Evolutionary conservation across 64 coral and sea anemone genomes (phyloP).

Genomic region (Montipora foliosa): DNA sequence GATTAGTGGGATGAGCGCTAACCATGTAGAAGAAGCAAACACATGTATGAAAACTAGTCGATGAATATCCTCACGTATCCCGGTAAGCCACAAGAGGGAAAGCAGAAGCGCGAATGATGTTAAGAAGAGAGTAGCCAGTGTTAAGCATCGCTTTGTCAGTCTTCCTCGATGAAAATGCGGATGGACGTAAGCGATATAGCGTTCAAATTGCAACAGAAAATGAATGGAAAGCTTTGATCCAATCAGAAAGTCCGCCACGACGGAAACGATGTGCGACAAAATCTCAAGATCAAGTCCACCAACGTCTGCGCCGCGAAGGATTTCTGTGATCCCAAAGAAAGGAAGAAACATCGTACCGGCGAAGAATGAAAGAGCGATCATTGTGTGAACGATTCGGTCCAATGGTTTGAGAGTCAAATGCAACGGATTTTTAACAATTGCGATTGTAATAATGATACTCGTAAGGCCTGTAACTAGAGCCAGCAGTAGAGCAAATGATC

Average conservation of each 20-base stretch:
- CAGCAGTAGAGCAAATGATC: not conserved
- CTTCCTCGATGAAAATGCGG: slow-evolving; percentile 32
- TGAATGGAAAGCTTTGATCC: not conserved
- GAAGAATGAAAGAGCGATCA: not conserved
- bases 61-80: not conserved
- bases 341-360: slow-evolving; percentile 12
- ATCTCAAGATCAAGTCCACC: not conserved
- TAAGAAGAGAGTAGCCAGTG: not conserved
- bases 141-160: not conserved
- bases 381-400: not conserved
- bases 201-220: slow-evolving; percentile 3
- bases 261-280: not conserved
- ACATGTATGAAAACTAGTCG: not conserved
- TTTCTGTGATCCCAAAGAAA: slow-evolving; percentile 24
- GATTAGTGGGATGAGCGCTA: not conserved
- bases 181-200: not conserved
- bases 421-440: slow-evolving; percentile 14
- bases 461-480: not conserved
- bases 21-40: slow-evolving; percentile 8
- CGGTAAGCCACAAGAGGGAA: not conserved
- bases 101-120: not conserved
- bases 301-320: not conserved
- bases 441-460: not conserved
- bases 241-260: not conserved
- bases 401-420: not conserved